Evolutionary conservation across 2,888 invertebrate genomes (phyloP).

Genomic region (Oscheius sp.): DNA sequence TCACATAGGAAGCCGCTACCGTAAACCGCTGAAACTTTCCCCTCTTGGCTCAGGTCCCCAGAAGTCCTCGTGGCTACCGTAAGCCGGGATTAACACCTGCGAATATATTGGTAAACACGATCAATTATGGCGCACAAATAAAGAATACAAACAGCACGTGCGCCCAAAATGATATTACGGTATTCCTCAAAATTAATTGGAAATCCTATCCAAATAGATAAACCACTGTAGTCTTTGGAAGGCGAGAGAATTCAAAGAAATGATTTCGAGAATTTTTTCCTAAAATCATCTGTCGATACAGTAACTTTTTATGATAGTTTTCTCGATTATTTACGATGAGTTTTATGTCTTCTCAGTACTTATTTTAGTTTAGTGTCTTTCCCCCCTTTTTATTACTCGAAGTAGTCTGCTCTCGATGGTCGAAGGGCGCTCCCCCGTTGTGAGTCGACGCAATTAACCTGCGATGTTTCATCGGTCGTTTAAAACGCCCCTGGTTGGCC

Average conservation of each 20-base stretch:
- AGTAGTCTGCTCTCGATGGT: background rate
- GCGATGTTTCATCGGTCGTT: background rate
- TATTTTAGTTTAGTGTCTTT: too few species aligned
- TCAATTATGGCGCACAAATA: conserved; percentile 11
- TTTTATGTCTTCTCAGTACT: too few species aligned
- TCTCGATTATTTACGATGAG: too few species aligned
- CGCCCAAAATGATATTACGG: background rate
- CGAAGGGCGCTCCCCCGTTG: background rate
- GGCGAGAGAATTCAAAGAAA: too few species aligned
- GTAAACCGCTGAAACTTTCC: background rate
- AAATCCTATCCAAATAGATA: background rate
- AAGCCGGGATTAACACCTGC: conserved; percentile 22
- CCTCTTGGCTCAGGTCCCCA: background rate
- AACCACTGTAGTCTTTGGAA: too few species aligned
- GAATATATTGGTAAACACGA: conserved; percentile 12
- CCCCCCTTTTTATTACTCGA: background rate
- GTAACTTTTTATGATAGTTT: too few species aligned
- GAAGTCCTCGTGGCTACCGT: background rate
- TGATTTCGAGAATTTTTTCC: too few species aligned
- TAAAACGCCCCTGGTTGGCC: background rate
- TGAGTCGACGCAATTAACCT: background rate
- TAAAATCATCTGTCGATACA: too few species aligned
- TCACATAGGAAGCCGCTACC: conserved; percentile 3
- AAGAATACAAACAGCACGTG: conserved; percentile 8
- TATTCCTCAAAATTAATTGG: background rate